Evolutionary conservation across 2,888 invertebrate genomes (phyloP).

Genomic region (Cantharis rustica): DNA sequence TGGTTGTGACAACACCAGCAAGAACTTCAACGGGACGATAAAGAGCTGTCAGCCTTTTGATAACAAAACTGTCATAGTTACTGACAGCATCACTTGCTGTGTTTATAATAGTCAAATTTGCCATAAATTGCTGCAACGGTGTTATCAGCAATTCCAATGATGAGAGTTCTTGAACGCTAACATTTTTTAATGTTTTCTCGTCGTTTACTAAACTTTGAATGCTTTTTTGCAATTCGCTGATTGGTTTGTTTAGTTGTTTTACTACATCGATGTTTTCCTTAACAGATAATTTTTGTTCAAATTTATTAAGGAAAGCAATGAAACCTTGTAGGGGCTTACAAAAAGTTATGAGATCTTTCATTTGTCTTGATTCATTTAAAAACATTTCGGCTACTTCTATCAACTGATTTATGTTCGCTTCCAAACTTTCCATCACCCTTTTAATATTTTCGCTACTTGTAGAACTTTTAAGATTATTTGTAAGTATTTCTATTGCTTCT

Average conservation of each 20-base stretch:
- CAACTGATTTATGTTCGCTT: background rate
- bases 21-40: background rate
- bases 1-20: background rate
- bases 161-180: background rate
- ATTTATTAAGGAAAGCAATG: background rate
- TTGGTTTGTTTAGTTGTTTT: conserved; percentile 12
- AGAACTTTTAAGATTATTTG: background rate
- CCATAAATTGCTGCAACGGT: background rate
- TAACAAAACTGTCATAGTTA: background rate
- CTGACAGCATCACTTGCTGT: background rate
- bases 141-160: background rate
- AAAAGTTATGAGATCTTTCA: background rate
- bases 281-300: background rate
- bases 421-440: background rate
- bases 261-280: background rate
- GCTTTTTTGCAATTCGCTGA: conserved; percentile 12
- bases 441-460: background rate
- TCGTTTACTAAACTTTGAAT: conserved; percentile 9
- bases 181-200: background rate
- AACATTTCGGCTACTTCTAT: background rate
- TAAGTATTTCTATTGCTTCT: conserved; percentile 5
- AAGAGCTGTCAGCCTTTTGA: background rate
- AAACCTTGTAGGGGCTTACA: conserved; percentile 9
- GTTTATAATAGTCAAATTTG: background rate
- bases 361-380: background rate